Percentiles rank a stretch among this genome's conserved stretches.
Evolutionary conservation across 2,797 vertebrate species (phyloP).

Genomic region (Salmo trutta): DNA sequence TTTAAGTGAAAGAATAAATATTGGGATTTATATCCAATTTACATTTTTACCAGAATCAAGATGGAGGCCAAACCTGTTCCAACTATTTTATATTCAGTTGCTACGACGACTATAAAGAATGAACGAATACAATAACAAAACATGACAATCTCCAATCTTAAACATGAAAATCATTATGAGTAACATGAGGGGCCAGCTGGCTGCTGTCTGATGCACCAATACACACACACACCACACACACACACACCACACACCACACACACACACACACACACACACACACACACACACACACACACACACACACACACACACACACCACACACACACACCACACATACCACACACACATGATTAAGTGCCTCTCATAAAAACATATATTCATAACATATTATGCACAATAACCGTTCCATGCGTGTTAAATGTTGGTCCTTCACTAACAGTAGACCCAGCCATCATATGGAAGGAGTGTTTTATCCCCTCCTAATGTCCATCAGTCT

Average conservation of each 20-base stretch:
- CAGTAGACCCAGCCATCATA: slow-evolving; percentile 67
- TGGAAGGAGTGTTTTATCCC: slow-evolving; percentile 73
- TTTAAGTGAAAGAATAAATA: slow-evolving; percentile 78
- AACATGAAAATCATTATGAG: slow-evolving; percentile 75
- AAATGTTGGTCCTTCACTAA: slow-evolving; percentile 77
- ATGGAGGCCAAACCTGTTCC: slow-evolving; percentile 43
- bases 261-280: slow-evolving; percentile 35
- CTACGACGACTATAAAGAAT: slow-evolving; percentile 55
- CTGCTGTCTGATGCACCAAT: slow-evolving; percentile 21
- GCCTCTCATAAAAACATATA: slow-evolving; percentile 49
- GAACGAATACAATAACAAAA: slow-evolving; percentile 52
- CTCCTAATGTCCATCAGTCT: slow-evolving; percentile 73
- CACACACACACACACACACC: slow-evolving; percentile 5
- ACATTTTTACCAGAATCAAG: slow-evolving; percentile 77
- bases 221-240: slow-evolving; percentile 18
- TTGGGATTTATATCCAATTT: slow-evolving; percentile 78
- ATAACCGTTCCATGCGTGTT: slow-evolving; percentile 81
- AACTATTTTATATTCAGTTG: slow-evolving; percentile 49
- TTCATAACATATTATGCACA: slow-evolving; percentile 78
- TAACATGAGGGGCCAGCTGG: slow-evolving; percentile 68
- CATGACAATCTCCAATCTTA: slow-evolving; percentile 69
- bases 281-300: slow-evolving; percentile 28
- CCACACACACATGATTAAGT: too few relatives aligned
- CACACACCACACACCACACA: slow-evolving; percentile 39
- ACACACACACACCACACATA: slow-evolving; percentile 41